These are phyloP conservation scores for Sylvilagus bachmani DNA, from an alignment of 2,113 vertebrate species.

Conservation along the genomic window DNA sequence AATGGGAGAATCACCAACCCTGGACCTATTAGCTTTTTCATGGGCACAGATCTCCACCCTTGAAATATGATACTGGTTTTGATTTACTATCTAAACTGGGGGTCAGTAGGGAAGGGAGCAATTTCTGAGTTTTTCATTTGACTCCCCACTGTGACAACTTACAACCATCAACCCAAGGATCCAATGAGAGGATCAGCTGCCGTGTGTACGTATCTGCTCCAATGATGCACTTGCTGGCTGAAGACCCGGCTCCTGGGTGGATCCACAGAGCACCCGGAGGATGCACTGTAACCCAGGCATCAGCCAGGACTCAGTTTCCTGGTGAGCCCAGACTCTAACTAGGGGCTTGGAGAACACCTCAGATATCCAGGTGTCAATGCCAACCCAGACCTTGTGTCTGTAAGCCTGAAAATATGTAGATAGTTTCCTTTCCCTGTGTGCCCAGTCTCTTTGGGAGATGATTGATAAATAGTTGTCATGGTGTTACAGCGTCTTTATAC, in stretches of 20 bases:
- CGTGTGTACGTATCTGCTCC: not conserved
- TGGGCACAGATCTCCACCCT: not conserved
- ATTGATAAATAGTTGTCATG: not conserved
- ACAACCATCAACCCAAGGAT: not conserved
- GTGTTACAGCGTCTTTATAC: fast-evolving
- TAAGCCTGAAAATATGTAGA: not conserved
- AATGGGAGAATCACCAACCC: not conserved
- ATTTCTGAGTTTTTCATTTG: not conserved
- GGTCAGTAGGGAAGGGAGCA: not conserved
- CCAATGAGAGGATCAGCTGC: not conserved
- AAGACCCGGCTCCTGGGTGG: not conserved
- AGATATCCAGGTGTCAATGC: not conserved
- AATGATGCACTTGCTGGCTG: not conserved
- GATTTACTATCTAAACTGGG: not conserved
- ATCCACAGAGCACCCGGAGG: not conserved
- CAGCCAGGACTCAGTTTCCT: not conserved
- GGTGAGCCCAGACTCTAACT: not conserved
- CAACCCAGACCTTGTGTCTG: not conserved
- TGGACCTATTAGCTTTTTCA: not conserved
- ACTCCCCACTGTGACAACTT: not conserved
- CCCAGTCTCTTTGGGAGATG: not conserved
- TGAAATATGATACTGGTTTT: not conserved
- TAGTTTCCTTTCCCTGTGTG: not conserved
- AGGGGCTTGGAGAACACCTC: not conserved
- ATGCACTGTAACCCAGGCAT: not conserved